Conservation (phyloP, 2,888 invertebrate species). For the Perizoma affinitatum region DNA sequence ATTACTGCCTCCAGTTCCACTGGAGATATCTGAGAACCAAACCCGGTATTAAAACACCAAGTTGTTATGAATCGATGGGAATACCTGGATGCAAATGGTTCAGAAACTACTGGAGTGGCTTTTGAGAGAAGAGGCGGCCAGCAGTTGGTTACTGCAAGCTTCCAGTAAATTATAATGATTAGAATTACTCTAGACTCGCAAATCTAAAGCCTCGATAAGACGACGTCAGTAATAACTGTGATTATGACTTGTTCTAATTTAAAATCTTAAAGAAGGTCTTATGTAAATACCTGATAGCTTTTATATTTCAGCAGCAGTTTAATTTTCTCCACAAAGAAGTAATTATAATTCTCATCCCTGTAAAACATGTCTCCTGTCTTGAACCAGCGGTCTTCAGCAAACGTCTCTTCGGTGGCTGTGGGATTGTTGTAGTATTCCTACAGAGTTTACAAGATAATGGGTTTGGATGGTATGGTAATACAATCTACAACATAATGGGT, state of each 20-base stretch:
- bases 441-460: neutral
- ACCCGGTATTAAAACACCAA: neutral
- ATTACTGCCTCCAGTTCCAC: conserved; percentile 56
- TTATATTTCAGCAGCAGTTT: conserved; percentile 81
- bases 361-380: conserved; percentile 81
- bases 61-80: too few relatives aligned
- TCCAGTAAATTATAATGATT: too few relatives aligned
- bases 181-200: too few relatives aligned
- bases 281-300: conserved; percentile 66
- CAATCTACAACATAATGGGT: too few relatives aligned
- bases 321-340: conserved; percentile 77
- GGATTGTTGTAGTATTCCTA: conserved; percentile 74
- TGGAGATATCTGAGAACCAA: conserved; percentile 58
- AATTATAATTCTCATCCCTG: conserved; percentile 74
- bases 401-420: conserved; percentile 65
- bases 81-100: neutral
- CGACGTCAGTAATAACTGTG: too few relatives aligned
- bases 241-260: too few relatives aligned
- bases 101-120: neutral
- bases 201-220: too few relatives aligned
- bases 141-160: too few relatives aligned
- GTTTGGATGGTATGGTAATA: too few relatives aligned
- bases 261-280: too few relatives aligned
- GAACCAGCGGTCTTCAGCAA: conserved; percentile 74
- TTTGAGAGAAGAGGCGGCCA: too few relatives aligned